These are phyloP conservation scores for Rhinopomastus cyanomelas DNA, from an alignment of 2,113 vertebrate genomes.

Conservation along the genomic window DNA sequence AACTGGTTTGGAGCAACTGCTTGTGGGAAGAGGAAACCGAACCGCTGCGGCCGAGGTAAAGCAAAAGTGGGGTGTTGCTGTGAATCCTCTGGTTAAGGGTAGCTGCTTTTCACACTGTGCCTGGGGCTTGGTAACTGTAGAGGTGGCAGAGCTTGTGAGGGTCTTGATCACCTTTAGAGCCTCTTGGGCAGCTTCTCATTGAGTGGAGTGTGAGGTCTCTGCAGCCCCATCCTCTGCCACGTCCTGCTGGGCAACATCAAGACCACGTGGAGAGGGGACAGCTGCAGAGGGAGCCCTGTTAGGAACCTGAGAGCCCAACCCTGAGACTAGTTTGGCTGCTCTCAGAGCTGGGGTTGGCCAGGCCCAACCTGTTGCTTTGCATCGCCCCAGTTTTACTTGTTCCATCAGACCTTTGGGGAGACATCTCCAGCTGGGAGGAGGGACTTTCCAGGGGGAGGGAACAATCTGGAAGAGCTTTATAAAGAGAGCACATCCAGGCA, in stretches of 20 bases:
- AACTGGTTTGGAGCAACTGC: neutral
- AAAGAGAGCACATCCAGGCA: neutral
- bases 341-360: neutral
- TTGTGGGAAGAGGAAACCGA: neutral
- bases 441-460: neutral
- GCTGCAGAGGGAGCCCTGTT: neutral
- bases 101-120: neutral
- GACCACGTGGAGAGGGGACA: neutral
- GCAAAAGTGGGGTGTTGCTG: neutral
- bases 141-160: no score
- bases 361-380: neutral
- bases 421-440: neutral
- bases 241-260: neutral
- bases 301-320: neutral
- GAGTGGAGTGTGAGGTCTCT: accelerated
- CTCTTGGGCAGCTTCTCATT: neutral
- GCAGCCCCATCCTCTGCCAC: accelerated
- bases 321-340: neutral
- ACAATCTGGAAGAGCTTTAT: neutral
- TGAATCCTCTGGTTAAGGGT: neutral
- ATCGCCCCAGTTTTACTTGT: accelerated
- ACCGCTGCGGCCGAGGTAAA: neutral
- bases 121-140: neutral
- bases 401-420: neutral
- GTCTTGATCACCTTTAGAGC: neutral